phyloP scores from a whole-genome alignment of 2,113 vertebrate species.

The Emydura subglobosa region DNA sequence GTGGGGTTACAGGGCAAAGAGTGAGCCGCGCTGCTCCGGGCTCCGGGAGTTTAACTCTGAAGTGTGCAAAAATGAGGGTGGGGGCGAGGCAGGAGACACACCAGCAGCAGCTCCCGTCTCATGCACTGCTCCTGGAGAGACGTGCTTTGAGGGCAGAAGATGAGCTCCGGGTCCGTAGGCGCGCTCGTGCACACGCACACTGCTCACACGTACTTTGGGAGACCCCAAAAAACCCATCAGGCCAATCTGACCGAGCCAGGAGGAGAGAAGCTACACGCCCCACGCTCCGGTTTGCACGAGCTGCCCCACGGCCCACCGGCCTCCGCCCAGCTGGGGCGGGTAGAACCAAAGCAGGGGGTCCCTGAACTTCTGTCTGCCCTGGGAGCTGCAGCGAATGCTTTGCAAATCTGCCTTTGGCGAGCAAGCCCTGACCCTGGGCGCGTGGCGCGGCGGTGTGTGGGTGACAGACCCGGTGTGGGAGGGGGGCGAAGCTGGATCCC shows the following conservation, averaged over 20 bases:
- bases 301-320: neutral
- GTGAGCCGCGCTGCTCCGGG: constrained; percentile 45
- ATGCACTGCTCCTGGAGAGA: accelerated
- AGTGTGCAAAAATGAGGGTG: accelerated
- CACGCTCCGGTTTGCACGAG: neutral
- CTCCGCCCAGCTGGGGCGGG: neutral
- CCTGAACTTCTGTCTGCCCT: constrained; percentile 37
- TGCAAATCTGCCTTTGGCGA: neutral
- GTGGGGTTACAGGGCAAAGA: constrained; percentile 77
- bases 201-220: too few relatives aligned
- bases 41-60: neutral
- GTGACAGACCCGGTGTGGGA: neutral
- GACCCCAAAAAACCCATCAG: neutral
- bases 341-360: neutral
- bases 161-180: accelerated
- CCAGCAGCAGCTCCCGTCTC: neutral
- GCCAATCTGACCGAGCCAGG: neutral
- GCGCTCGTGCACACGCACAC: too few relatives aligned
- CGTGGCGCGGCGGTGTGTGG: neutral
- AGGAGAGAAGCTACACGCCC: neutral
- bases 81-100: neutral
- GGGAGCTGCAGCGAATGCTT: constrained; percentile 27
- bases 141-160: neutral
- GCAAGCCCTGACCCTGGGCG: neutral
- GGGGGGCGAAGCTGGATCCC: neutral